phyloP scores from a whole-genome alignment of 2,113 vertebrate species.

The Trogon melanurus region DNA sequence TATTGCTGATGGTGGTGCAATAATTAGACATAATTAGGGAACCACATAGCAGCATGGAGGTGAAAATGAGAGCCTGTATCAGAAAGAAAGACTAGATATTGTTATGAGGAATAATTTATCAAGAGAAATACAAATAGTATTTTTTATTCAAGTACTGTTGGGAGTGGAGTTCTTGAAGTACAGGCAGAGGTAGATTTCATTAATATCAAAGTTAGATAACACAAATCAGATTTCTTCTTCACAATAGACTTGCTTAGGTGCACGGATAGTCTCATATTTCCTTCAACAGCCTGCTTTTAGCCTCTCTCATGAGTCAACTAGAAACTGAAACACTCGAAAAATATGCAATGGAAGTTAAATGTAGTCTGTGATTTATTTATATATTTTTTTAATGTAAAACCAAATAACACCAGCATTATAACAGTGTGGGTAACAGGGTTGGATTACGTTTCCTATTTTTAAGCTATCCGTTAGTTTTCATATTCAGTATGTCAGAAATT shows the following conservation, averaged over 20 bases:
- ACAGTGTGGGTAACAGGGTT: accelerated
- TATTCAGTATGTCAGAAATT: not conserved
- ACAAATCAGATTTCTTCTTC: not conserved
- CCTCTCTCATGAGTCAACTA: not conserved
- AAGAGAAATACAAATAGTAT: not conserved
- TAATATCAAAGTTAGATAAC: not conserved
- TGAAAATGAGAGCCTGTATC: not conserved
- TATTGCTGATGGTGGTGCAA: not conserved
- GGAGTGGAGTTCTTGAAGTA: not conserved
- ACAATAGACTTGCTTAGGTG: not conserved
- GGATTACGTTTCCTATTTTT: not conserved
- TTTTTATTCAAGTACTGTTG: not conserved
- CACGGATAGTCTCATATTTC: not conserved
- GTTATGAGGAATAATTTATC: not conserved
- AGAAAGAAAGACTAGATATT: not conserved
- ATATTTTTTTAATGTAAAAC: not conserved
- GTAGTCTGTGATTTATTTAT: not conserved
- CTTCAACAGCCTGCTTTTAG: not conserved
- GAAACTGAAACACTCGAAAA: not conserved
- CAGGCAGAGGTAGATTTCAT: not conserved
- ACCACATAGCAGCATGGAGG: not conserved
- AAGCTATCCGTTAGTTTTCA: not conserved
- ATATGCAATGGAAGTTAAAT: not conserved
- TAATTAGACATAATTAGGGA: not conserved
- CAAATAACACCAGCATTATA: not conserved